Evolutionary conservation across 53 echinoderm and acorn worm genomes (phyloP), one percentile per base, ranked within the genome.

Genomic region (Pentamera pediparva): DNA sequence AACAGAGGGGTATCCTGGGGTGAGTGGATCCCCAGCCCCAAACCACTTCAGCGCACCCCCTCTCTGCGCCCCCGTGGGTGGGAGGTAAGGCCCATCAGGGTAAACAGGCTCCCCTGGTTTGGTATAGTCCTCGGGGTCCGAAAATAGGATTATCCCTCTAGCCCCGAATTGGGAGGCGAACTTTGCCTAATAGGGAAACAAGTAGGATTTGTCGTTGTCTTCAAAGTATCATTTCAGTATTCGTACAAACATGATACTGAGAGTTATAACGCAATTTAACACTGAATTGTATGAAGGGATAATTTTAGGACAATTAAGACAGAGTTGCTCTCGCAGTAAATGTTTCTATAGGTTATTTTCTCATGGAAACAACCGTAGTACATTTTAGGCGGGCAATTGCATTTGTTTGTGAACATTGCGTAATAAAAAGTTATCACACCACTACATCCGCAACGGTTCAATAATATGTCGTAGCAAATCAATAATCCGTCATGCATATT

Each of bases 41-140:
- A 54, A 28, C 3, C 54, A 24, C 1, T 12, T 32, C 9, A 74
- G 18, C 5, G 73, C 63, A 2, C 83, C 73, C 4, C 91, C 91
- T 25, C 86, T 70, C 38, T 86, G 91, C 4, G 83, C 58, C 9
- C 91, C 98, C 1, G 91, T 91, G 0, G 85, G 88, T 4, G 98
- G 98, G 21, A 96, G 76, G 75, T 62, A 96, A 12, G 88, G 55
- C 0, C 98, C 98, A 37, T 96, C 79, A 4, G 98, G 98, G 45
- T 96, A 96, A 0, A 85, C 87, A 4, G 56, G 48, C 19, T 76
- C 88, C 10, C 69, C 86, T 5, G 61, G 39, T 10, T 85, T 60
- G 5, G 88, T 76, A 31, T 90, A 88, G 61, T 96, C 98, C 6
- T 32, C 50, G 0, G 98, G 98, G 37, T 96, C 98, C 3, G 91